phyloP scores from a whole-genome alignment of 1,140 invertebrate species.

The Condylostylus longicornis region DNA sequence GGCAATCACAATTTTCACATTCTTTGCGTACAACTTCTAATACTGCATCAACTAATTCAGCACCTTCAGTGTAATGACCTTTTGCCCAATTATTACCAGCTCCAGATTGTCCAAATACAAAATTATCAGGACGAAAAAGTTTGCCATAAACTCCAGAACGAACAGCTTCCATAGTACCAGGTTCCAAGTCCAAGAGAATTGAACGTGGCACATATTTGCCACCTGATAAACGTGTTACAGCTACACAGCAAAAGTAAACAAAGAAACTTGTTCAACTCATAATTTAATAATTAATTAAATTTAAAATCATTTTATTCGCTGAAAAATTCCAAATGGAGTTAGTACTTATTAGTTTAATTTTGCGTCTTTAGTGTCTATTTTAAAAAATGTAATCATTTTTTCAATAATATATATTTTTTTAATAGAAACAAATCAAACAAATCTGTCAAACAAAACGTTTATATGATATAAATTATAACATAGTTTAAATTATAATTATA shows the following conservation, averaged over 20 bases:
- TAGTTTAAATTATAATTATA: no score
- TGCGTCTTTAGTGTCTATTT: no score
- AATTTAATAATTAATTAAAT: no score
- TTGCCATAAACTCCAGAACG: slow-evolving; percentile 53
- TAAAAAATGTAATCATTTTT: no score
- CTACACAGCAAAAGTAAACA: slow-evolving; percentile 10
- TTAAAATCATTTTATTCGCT: no score
- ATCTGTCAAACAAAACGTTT: no score
- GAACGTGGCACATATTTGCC: slow-evolving; percentile 65
- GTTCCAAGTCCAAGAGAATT: slow-evolving; percentile 60
- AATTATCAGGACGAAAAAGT: slow-evolving; percentile 60
- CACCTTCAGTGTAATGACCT: slow-evolving; percentile 64
- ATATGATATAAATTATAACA: no score
- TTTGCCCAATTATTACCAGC: slow-evolving; percentile 40
- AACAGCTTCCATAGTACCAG: slow-evolving; percentile 60
- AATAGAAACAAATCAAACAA: no score
- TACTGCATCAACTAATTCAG: slow-evolving; percentile 60
- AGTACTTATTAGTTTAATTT: no score
- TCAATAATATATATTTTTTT: no score
- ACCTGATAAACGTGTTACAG: slow-evolving; percentile 32
- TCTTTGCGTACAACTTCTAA: slow-evolving; percentile 67
- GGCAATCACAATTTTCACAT: slow-evolving; percentile 53
- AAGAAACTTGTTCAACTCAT: no score
- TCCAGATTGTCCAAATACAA: slow-evolving; percentile 49
- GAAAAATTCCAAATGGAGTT: no score